phyloP scores from a whole-genome alignment of 2,888 invertebrate species.

The Margaritifera margaritifera region DNA sequence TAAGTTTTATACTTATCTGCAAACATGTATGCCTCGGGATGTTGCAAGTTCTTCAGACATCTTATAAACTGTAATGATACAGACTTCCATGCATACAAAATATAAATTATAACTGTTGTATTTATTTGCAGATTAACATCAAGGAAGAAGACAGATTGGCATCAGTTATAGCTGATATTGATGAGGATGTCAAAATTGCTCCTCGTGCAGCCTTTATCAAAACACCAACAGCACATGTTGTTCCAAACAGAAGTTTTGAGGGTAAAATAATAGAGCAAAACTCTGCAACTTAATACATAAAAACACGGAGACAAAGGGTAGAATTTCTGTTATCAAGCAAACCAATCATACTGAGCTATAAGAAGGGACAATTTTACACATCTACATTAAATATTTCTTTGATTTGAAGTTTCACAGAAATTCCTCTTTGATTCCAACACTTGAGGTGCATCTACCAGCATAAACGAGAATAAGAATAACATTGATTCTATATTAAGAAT shows the following conservation, averaged over 20 bases:
- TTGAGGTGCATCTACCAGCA: too few species aligned
- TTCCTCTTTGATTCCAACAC: too few species aligned
- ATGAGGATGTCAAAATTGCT: constrained; percentile 80
- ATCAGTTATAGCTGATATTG: constrained; percentile 71
- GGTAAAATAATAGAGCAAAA: constrained; percentile 51
- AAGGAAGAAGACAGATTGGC: constrained; percentile 73
- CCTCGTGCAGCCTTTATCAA: constrained; percentile 87
- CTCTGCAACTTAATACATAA: not conserved
- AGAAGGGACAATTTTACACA: too few species aligned
- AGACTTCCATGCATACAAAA: too few species aligned
- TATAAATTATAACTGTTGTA: not conserved
- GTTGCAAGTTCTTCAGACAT: too few species aligned
- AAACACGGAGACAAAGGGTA: not conserved
- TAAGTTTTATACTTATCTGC: too few species aligned
- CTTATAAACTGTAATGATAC: too few species aligned
- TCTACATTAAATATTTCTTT: too few species aligned
- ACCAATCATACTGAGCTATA: not conserved
- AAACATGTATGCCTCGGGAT: too few species aligned
- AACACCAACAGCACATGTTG: constrained; percentile 81
- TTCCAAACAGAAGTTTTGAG: constrained; percentile 79
- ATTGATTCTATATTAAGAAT: too few species aligned
- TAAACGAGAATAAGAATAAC: too few species aligned
- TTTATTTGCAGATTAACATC: constrained; percentile 65
- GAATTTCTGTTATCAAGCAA: not conserved
- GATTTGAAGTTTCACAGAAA: too few species aligned